Base-by-base conservation (phyloP, 2,888 invertebrate genomes). In the Stratiomys singularior region DNA sequence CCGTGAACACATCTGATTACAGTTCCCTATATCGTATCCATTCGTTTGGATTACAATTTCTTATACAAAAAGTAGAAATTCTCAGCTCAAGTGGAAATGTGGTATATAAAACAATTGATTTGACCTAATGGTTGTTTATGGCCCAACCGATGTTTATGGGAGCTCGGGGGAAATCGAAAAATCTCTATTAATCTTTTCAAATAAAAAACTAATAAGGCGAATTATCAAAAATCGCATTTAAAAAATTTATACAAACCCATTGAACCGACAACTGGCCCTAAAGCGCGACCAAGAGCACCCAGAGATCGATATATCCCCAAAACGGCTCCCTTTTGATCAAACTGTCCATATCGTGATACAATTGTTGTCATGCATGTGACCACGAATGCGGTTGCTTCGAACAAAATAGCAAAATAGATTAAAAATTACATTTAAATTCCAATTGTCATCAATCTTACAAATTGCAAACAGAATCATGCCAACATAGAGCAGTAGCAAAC, bases 311-410 rank as follows among this genome's bases (percentile, higher is more conserved):
- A 96, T 81, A 96, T 94, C 13, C 99, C 99, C 84, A 98, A 92
- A 80, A 96, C 94, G 0, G 94, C 93, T 30, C 99, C 99, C 84
- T 98, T 97, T 83, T 97, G 94, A 84, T 93, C 92, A 78, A 88
- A 90, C 47, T 92, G 92, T 5, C 95, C 94, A 85, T 93, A 93
- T 80, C 92, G 91, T 1, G 98, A 96, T n/a, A 95, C 95, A 86
- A 97, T 88, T 1, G 98, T 95, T 83, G 96, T 98, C 88, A 99
- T 91, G 84, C 96, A 97, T 13, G 99, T 97, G 25, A 99, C 98
- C 37, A 98, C 97, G 86, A 97, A 92, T n/a, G 95, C 93, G 11
- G 95, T 95, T 21, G 95, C 94, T 94, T 82, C 78, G 77, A 82
- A 83, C 37, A 79, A 79, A 28, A n/a, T 13, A 5, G 5, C n/a